Base-by-base conservation (phyloP, 37 sponge, comb jelly and placozoan species). In the Haliclona indistincta region DNA sequence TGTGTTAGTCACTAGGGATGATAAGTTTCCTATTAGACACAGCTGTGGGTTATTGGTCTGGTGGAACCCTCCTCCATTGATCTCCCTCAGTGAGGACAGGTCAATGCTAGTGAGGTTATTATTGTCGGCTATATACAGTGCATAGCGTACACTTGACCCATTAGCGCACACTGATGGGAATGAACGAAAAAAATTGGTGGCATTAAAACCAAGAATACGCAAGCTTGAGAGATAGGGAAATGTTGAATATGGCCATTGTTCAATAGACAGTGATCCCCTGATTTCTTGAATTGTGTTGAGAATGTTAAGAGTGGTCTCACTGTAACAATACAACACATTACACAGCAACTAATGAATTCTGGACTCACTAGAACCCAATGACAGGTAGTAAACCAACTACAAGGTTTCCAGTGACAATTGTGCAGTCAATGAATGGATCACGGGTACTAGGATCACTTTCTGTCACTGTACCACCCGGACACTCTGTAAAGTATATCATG, bases 141-240 rank as follows among this genome's bases (percentile, higher is more conserved):
- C 11, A 15, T 66, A 38, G 25, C 28, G 11, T 8, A 25, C 60
- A 47, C 49, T 42, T 43, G 38, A 1, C 47, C 26, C 5, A 5
- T 36, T 34, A 56, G n/a, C n/a, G n/a, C n/a, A n/a, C n/a, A n/a
- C n/a, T n/a, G 63, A 36, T 32, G 49, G 4, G 2, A 13, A 17
- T 55, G 41, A 52, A 7, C 11, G 60, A 26, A 64, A n/a, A n/a
- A n/a, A 25, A 1, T 40, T 34, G 29, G 61, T 43, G 63, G 42
- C 25, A 37, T 37, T 11, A 25, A 47, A 60, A 1, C 82, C 88
- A 32, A 87, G 42, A 7, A 34, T 62, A 13, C 51, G 20, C 38
- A 87, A 62, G 54, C 81, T 87, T 22, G 63, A 56, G 7, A 87
- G 67, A 72, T 83, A 87, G 20, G 66, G 88, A 40, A 75, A 81